phyloP scores from a whole-genome alignment of 2,113 vertebrate species.

The Clarias macrocephalus region DNA sequence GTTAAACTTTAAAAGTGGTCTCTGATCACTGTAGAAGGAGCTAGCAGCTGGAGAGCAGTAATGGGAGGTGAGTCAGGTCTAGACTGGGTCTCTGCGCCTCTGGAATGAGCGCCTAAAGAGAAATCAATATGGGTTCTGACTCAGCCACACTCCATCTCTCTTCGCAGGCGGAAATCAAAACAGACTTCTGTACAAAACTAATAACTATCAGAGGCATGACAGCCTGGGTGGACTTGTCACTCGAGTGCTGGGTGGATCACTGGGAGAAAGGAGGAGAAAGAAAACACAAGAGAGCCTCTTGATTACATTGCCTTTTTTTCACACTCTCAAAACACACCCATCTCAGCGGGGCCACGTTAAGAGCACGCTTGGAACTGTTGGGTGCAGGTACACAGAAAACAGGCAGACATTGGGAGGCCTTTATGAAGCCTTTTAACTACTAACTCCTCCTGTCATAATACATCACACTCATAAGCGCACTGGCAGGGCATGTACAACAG shows the following conservation, averaged over 20 bases:
- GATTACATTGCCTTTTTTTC: conserved; percentile 31
- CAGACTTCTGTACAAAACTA: conserved; percentile 66
- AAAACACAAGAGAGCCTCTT: conserved; percentile 30
- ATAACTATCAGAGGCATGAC: conserved; percentile 54
- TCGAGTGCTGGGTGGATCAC: conserved; percentile 27
- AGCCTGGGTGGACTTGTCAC: conserved; percentile 47
- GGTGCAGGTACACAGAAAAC: conserved; percentile 40
- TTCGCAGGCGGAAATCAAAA: conserved; percentile 57
- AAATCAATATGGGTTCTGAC: conserved; percentile 71
- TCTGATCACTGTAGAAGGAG: conserved; percentile 21
- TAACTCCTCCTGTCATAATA: conserved; percentile 38
- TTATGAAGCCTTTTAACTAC: conserved; percentile 44
- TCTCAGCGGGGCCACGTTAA: conserved; percentile 40
- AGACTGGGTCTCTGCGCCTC: conserved; percentile 40
- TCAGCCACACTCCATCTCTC: conserved; percentile 57
- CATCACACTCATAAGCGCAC: conserved; percentile 22
- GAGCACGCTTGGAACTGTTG: conserved; percentile 17
- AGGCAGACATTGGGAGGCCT: conserved; percentile 29
- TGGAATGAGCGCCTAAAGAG: conserved; percentile 56
- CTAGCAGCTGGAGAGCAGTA: conserved; percentile 36
- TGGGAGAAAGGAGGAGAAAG: conserved; percentile 4
- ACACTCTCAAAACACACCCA: conserved; percentile 17
- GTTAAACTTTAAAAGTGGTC: conserved; percentile 33
- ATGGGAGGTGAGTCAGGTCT: conserved; percentile 50
- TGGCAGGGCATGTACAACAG: conserved; percentile 14